These are phyloP conservation scores for Pseudococcus viburni DNA, from an alignment of 2,888 invertebrate species.

Conservation along the genomic window DNA sequence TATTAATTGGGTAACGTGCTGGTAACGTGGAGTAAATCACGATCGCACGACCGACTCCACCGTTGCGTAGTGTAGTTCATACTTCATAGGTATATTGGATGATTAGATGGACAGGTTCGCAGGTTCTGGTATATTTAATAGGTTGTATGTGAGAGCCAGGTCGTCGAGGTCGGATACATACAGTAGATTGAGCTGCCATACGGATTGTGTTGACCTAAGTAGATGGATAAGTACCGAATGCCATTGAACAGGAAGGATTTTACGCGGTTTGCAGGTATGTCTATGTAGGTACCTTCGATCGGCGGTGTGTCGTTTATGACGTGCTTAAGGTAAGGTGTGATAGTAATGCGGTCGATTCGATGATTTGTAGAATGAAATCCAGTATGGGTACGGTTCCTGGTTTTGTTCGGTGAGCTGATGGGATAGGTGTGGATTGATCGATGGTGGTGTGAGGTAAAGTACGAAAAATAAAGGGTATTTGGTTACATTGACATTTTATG, in stretches of 20 bases:
- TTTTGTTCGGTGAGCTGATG: background rate
- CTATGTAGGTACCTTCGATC: background rate
- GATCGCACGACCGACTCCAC: background rate
- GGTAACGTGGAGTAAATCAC: background rate
- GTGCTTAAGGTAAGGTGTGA: background rate
- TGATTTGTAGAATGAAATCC: background rate
- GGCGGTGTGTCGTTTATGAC: background rate
- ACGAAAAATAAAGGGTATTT: no score
- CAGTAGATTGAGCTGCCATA: background rate
- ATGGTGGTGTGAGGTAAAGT: no score
- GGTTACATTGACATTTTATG: no score
- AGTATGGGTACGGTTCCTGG: background rate
- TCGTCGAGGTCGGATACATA: background rate
- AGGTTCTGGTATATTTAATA: background rate
- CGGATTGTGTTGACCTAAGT: background rate
- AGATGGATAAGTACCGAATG: constrained; percentile 2
- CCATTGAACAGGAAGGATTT: constrained; percentile 14
- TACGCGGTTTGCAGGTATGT: background rate
- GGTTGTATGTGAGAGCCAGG: background rate
- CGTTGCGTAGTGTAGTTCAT: no score
- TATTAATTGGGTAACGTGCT: constrained; percentile 5
- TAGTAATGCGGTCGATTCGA: background rate
- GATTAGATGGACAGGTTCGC: background rate
- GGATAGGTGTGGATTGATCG: background rate
- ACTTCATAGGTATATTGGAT: background rate